Base-by-base conservation (phyloP, 2,888 invertebrate genomes). In the Autographa pulchrina region DNA sequence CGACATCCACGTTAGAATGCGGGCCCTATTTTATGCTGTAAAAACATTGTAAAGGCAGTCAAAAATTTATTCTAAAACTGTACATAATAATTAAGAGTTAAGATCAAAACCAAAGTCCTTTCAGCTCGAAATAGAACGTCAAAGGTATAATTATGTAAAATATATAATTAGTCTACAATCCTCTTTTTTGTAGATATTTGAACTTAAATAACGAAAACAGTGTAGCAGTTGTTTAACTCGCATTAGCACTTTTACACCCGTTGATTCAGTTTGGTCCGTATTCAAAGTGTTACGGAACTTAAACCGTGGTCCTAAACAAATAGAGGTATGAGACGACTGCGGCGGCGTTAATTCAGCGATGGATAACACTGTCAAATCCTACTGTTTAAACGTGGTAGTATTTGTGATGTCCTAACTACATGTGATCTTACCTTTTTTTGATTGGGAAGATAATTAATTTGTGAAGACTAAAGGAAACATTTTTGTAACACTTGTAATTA, bases 281-380 rank as follows among this genome's bases (percentile, higher is more conserved):
- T 77, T 77, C 79, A 80, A 59, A 85, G 83, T 80, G 78, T 85
- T 82, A 67, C 77, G 77, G 78, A 83, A 79, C 75, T 77, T 79
- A 81, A 86, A 85, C 80, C 82, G 85, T 88, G 81, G 86, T 84
- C 89, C 90, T 90, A 89, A 89, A 85, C 85, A 91, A 91, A 90
- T 87, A 91, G 67, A 59, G 71, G 71, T 32, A 75, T 75, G 78
- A 72, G 70, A 62, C 68, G 54, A 58, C 66, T 65, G 62, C 64
- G 35, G 59, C 62, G 67, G 67, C 75, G 64, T 74, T 78, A 85
- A 86, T 79, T 85, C 79, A 75, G 75, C 75, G 72, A 78, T 77
- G 80, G 82, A 77, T 85, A 87, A 86, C 80, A 75, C 77, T 77
- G 84, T 87, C 85, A 83, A 79, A 88, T 83, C 77, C 71, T 79